Evolutionary conservation across 2,888 invertebrate species (phyloP).

Genomic region (Branchipolynoe longqiensis): DNA sequence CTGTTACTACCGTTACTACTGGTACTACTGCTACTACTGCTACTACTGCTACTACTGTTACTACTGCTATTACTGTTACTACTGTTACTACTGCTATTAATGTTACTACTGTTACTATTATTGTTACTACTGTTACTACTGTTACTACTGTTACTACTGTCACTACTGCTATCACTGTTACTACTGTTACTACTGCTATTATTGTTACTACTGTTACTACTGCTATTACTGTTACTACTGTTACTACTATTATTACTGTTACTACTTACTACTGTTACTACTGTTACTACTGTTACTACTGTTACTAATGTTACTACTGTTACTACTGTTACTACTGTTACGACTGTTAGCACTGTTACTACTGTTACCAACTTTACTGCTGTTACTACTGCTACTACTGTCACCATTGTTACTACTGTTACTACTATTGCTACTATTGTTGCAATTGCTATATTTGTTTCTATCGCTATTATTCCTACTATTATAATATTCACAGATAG

Average conservation of each 20-base stretch:
- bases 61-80: neutral
- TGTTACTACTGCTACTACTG: neutral
- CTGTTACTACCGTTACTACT: neutral
- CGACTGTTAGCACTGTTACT: neutral
- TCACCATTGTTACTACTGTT: neutral
- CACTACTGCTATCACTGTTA: neutral
- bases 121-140: neutral
- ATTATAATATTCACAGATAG: no score
- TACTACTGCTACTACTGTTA: neutral
- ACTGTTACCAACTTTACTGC: neutral
- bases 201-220: neutral
- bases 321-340: neutral
- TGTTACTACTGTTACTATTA: neutral
- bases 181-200: neutral
- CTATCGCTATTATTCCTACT: no score
- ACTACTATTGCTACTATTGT: neutral
- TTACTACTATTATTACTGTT: neutral
- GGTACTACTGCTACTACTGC: neutral
- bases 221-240: neutral
- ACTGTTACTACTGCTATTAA: neutral
- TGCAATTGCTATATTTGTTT: no score
- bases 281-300: neutral
- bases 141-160: neutral
- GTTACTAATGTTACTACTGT: neutral
- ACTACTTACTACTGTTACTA: neutral